Conservation (phyloP, 2,113 vertebrate genomes). For the Rhagologus leucostigma region DNA sequence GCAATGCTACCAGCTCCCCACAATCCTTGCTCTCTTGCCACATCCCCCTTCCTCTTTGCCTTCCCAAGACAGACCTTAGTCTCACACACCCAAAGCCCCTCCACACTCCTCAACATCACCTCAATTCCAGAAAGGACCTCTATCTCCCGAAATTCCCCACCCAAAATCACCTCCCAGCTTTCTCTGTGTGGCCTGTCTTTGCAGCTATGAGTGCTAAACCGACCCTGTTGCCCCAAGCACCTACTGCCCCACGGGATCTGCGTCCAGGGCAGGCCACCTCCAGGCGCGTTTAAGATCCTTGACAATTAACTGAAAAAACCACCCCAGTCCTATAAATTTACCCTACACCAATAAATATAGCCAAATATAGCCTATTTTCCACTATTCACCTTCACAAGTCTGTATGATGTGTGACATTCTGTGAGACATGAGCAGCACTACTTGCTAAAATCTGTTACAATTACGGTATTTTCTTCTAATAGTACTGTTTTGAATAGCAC, state of each 20-base stretch:
- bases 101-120: fast-evolving
- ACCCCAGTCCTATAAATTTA: background rate
- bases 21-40: fast-evolving
- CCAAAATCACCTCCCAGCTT: background rate
- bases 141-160: background rate
- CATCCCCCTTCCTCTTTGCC: background rate
- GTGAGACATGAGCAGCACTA: background rate
- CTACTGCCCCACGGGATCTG: fast-evolving
- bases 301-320: background rate
- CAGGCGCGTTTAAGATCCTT: background rate
- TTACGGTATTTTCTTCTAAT: background rate
- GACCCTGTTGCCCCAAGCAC: fast-evolving
- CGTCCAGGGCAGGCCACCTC: background rate
- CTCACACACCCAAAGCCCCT: background rate
- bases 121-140: fast-evolving
- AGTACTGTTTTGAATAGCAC: background rate
- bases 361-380: background rate
- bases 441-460: background rate
- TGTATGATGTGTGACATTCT: background rate
- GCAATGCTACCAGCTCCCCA: fast-evolving
- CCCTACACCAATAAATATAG: background rate
- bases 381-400: background rate
- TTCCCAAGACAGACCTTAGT: background rate
- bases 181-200: background rate
- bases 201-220: fast-evolving